Percentiles rank a stretch among this genome's conserved stretches.
phyloP scores from a whole-genome alignment of 2,113 vertebrate genomes.

The Oreocharis arfaki region DNA sequence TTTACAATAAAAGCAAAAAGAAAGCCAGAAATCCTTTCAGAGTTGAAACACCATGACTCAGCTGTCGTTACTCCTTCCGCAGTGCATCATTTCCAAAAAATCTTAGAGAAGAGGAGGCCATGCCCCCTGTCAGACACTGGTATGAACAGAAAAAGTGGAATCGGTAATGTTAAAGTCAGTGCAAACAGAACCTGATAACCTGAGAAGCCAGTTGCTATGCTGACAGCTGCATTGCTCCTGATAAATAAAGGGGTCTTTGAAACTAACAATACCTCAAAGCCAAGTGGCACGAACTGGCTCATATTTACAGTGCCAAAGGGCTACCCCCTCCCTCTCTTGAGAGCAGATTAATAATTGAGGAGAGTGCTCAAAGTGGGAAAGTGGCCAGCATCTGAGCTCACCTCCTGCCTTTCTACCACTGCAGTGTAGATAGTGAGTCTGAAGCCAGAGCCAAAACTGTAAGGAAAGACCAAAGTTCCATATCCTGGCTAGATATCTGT shows the following conservation, averaged over 20 bases:
- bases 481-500: background rate
- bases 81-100: background rate
- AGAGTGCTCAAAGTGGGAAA: background rate
- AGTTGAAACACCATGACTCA: background rate
- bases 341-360: background rate
- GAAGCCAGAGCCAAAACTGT: background rate
- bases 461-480: background rate
- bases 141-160: background rate
- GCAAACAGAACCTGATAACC: background rate
- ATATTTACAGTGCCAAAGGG: background rate
- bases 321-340: background rate
- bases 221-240: background rate
- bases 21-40: background rate
- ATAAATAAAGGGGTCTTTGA: background rate
- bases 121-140: background rate
- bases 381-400: background rate
- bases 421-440: background rate
- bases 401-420: background rate
- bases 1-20: background rate
- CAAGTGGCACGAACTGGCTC: background rate
- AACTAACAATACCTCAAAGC: background rate
- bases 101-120: background rate
- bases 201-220: background rate
- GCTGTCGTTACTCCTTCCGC: fast-evolving
- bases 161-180: background rate